Evolutionary conservation across 2,113 vertebrate species (phyloP), one percentile per base, ranked within the genome.

Genomic region (Rissa tridactyla): DNA sequence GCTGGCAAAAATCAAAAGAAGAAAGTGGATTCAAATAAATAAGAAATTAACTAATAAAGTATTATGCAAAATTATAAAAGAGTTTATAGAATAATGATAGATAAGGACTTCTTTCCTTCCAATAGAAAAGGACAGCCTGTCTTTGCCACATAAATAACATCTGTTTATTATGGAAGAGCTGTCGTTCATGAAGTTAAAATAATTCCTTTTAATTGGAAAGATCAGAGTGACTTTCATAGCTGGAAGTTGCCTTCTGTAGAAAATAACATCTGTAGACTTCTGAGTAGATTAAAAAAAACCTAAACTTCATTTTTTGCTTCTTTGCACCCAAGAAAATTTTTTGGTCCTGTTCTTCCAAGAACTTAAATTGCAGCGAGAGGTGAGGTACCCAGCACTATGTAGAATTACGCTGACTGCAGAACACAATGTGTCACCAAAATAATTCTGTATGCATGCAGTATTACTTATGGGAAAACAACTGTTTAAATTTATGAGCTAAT

Each of bases 401-500:
- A 89, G 84, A 76, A 69, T 55, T 91, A 46, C 6, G 0, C 32
- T 88, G 10, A n/a, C 47, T 87, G 69, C 54, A 78, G 82, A 75
- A 34, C n/a, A 78, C 30, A 64, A 5, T 47, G 23, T 83, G 61
- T 88, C 47, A 34, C 55, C 77, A 20, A 85, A 73, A 61, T 77
- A 61, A 70, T 93, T 83, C 32, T 83, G 23, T 83, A 71, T 81
- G 69, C 30, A 8, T 26, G 12, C 13, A 29, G 40, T 75, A 64
- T 88, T 75, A 65, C 42, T 86, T 88, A 46, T 46, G 36, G 72
- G 69, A 88, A 92, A 93, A 82, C 40, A 71, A 36, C 42, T 75
- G 36, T 52, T 94, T 64, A 81, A 68, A 52, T 90, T 94, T 90
- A n/a, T 81, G 76, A 93, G 15, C 42, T 78, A 92, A 90, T 93